These are phyloP conservation scores for Epizoanthus stellaris DNA, from an alignment of 92 coral and sea anemone genomes.

Conservation along the genomic window DNA sequence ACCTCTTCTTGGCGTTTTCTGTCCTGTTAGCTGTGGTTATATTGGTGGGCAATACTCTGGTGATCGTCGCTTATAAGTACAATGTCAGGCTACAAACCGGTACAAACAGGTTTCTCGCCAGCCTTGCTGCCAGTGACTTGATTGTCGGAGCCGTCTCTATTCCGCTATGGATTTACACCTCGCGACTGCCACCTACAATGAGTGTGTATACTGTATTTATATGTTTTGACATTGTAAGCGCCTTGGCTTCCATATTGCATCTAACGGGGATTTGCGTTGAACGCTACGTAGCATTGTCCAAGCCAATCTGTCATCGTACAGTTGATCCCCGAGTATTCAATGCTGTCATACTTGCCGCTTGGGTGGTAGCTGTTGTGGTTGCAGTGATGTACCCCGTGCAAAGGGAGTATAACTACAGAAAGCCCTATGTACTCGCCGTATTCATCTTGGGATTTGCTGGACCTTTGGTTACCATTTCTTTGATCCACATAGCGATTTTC, in stretches of 20 bases:
- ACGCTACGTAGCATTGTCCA: constrained; percentile 54
- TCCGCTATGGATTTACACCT: constrained; percentile 54
- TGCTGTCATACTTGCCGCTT: constrained; percentile 42
- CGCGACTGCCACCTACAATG: constrained; percentile 3
- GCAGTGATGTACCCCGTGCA: constrained; percentile 52
- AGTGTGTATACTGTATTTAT: constrained; percentile 43
- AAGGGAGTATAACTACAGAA: constrained; percentile 12
- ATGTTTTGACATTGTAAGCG: constrained; percentile 56
- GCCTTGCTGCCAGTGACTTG: constrained; percentile 55
- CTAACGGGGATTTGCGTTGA: constrained; percentile 63
- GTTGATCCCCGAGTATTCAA: constrained; percentile 39
- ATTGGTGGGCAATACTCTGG: constrained; percentile 49
- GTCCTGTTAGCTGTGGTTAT: constrained; percentile 36
- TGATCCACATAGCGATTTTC: constrained; percentile 23
- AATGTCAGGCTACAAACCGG: constrained; percentile 52
- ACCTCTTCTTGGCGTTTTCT: constrained; percentile 39
- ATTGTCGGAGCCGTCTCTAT: constrained; percentile 57
- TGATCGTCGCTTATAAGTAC: constrained; percentile 48
- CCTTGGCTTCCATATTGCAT: constrained; percentile 61
- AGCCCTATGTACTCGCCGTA: constrained; percentile 12
- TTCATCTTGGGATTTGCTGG: constrained; percentile 24
- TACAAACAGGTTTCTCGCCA: constrained; percentile 60
- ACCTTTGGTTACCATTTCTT: constrained; percentile 10
- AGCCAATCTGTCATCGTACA: constrained; percentile 59
- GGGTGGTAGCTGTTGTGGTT: constrained; percentile 45